Conservation (phyloP, 2,797 vertebrate species). For the Coregonus suidteri region DNA sequence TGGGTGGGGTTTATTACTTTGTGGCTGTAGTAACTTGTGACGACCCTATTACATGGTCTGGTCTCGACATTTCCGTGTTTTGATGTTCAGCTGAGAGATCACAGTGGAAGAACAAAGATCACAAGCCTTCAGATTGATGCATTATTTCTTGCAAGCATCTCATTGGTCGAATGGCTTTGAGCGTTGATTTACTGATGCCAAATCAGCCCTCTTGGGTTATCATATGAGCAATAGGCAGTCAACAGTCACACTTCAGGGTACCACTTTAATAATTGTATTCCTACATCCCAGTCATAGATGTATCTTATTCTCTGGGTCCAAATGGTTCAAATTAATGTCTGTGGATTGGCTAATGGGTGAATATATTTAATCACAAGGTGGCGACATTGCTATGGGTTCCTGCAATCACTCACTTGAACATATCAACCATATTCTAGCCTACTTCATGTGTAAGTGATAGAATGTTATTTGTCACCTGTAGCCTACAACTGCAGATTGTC, state of each 20-base stretch:
- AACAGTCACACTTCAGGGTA: too few relatives aligned
- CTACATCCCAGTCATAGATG: too few relatives aligned
- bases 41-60: too few relatives aligned
- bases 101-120: not conserved
- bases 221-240: not conserved
- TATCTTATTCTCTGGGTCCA: not conserved
- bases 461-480: too few relatives aligned
- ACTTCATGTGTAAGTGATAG: too few relatives aligned
- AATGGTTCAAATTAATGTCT: not conserved
- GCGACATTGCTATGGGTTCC: not conserved
- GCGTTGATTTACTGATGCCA: not conserved
- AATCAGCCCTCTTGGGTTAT: not conserved
- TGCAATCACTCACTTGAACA: too few relatives aligned
- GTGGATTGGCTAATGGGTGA: not conserved
- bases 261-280: too few relatives aligned
- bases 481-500: too few relatives aligned
- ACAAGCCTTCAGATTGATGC: not conserved
- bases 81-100: not conserved
- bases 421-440: too few relatives aligned
- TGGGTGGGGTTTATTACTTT: too few relatives aligned
- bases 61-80: conserved; percentile 55
- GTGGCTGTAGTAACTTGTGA: too few relatives aligned
- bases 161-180: not conserved
- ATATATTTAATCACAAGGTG: not conserved
- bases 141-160: not conserved